These are phyloP conservation scores for Congeria kusceri DNA, from an alignment of 2,888 invertebrate genomes.

Conservation along the genomic window DNA sequence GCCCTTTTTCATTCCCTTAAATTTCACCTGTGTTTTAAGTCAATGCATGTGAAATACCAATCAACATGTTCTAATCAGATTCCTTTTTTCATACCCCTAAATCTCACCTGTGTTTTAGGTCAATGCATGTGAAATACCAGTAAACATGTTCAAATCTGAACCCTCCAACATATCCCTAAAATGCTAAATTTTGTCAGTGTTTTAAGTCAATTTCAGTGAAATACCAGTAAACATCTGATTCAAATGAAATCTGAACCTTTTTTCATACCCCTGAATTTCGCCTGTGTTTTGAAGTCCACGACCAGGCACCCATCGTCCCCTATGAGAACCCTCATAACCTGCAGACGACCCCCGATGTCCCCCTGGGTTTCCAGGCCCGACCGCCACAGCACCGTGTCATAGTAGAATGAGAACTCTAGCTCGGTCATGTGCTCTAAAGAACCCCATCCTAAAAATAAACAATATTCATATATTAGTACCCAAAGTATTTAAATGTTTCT, in stretches of 20 bases:
- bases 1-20: background rate
- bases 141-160: too few species aligned
- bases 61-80: background rate
- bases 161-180: too few species aligned
- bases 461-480: too few species aligned
- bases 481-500: too few species aligned
- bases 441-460: constrained; percentile 81
- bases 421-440: constrained; percentile 86
- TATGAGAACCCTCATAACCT: constrained; percentile 82
- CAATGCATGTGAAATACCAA: background rate
- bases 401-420: constrained; percentile 85
- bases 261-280: constrained; percentile 84
- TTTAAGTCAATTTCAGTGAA: too few species aligned
- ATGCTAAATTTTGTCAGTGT: too few species aligned
- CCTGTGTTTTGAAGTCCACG: constrained; percentile 85
- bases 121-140: background rate
- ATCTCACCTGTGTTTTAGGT: background rate
- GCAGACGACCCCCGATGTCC: constrained; percentile 77
- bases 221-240: too few species aligned
- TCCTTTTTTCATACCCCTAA: background rate
- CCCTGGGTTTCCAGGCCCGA: constrained; percentile 83
- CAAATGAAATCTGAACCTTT: too few species aligned
- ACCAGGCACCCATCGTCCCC: constrained; percentile 84
- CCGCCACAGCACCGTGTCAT: constrained; percentile 84
- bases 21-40: background rate